phyloP scores from a whole-genome alignment of 2,797 vertebrate species.

The Thaleichthys pacificus region DNA sequence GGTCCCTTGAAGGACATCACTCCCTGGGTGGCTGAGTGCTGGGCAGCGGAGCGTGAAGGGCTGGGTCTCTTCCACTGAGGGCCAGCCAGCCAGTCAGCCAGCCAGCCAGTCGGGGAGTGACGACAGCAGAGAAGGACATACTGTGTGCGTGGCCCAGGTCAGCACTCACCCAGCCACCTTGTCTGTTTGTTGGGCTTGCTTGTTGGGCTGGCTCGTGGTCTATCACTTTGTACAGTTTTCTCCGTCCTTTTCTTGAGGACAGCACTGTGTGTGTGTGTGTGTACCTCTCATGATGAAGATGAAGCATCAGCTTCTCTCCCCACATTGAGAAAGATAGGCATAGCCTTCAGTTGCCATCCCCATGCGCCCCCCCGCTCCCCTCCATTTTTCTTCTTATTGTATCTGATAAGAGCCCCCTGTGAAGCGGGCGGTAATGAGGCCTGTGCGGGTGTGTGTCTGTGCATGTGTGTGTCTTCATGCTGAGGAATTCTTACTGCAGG shows the following conservation, averaged over 20 bases:
- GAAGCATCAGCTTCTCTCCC: conserved; percentile 31
- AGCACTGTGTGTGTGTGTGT: conserved; percentile 5
- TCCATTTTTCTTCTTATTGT: conserved; percentile 61
- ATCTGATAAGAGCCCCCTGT: conserved; percentile 58
- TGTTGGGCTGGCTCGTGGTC: too few relatives aligned
- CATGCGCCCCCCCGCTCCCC: conserved; percentile 35
- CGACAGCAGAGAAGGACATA: neutral
- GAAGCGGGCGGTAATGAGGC: conserved; percentile 66
- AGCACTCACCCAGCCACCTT: neutral
- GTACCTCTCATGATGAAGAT: conserved; percentile 46
- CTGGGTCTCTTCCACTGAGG: conserved; percentile 69
- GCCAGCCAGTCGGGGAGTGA: neutral
- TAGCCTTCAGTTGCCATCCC: conserved; percentile 43
- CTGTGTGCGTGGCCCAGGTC: neutral
- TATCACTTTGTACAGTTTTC: too few relatives aligned
- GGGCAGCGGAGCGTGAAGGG: conserved; percentile 73
- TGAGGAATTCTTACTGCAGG: neutral
- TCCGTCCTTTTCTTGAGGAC: too few relatives aligned
- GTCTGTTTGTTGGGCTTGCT: neutral
- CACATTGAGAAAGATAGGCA: conserved; percentile 29
- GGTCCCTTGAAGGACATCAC: conserved; percentile 72
- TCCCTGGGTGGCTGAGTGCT: conserved; percentile 72
- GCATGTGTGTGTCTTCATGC: neutral
- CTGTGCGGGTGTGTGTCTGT: conserved; percentile 10
- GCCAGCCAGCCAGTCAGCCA: conserved; percentile 26